These are phyloP conservation scores for Cryptus viduatorius DNA, from an alignment of 2,888 invertebrate genomes.

Conservation along the genomic window DNA sequence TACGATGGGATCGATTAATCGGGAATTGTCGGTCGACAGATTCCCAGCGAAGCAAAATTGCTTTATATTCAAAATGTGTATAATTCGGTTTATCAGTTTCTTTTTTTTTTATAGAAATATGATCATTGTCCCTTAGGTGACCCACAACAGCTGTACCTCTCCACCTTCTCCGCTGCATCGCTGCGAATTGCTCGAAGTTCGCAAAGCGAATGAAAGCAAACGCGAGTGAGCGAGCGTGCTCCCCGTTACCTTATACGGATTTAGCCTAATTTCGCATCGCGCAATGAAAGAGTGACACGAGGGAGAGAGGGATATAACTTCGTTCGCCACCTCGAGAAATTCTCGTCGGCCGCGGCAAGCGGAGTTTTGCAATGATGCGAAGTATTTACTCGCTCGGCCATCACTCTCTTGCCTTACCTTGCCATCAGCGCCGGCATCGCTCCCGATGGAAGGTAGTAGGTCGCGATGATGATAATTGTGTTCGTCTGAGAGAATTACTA, in stretches of 20 bases:
- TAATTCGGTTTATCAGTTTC: background rate
- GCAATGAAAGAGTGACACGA: slow-evolving; percentile 66
- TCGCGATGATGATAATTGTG: slow-evolving; percentile 52
- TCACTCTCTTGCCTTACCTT: slow-evolving; percentile 55
- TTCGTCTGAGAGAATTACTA: slow-evolving; percentile 45
- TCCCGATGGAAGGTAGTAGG: slow-evolving; percentile 54
- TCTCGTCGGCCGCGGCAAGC: slow-evolving; percentile 56
- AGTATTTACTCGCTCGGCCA: slow-evolving; percentile 60
- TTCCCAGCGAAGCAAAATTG: no score
- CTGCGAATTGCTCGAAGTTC: slow-evolving; percentile 14
- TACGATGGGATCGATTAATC: no score
- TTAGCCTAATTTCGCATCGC: slow-evolving; percentile 76
- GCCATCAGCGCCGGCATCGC: slow-evolving; percentile 44
- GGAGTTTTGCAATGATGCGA: slow-evolving; percentile 67
- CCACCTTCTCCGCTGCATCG: slow-evolving; percentile 12
- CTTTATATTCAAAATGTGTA: background rate
- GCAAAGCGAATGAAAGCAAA: slow-evolving; percentile 66
- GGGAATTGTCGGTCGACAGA: no score
- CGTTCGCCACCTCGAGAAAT: slow-evolving; percentile 68
- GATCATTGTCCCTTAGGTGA: background rate
- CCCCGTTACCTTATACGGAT: slow-evolving; percentile 73
- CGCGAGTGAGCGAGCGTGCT: slow-evolving; percentile 58
- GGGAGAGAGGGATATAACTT: slow-evolving; percentile 10
- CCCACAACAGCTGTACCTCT: background rate
- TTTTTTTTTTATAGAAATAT: background rate